Evolutionary conservation across 2,113 vertebrate genomes (phyloP).

Genomic region (Myiopsitta monachus): DNA sequence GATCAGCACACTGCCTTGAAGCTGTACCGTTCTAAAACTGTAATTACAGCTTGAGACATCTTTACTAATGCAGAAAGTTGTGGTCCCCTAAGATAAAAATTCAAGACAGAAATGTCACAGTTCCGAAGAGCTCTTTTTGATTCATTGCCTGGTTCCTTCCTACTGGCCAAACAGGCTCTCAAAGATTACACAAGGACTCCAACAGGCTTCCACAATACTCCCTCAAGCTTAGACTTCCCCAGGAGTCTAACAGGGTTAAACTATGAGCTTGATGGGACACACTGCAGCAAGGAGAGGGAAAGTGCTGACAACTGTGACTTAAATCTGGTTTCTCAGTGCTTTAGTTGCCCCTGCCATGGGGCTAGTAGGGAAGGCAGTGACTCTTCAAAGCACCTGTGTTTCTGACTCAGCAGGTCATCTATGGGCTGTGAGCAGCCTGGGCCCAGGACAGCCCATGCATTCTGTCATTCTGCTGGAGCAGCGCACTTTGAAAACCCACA

Average conservation of each 20-base stretch:
- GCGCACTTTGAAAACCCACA: background rate
- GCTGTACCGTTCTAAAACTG: background rate
- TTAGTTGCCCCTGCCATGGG: background rate
- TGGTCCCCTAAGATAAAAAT: background rate
- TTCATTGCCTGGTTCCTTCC: background rate
- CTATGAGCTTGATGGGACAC: background rate
- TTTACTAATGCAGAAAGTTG: background rate
- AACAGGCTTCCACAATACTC: background rate
- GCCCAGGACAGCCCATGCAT: background rate
- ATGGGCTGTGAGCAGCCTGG: accelerated
- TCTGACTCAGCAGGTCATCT: background rate
- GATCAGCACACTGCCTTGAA: background rate
- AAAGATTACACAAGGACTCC: background rate
- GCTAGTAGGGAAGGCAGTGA: background rate
- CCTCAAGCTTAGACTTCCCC: background rate
- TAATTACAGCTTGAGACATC: background rate
- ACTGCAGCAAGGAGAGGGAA: background rate
- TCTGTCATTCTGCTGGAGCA: background rate
- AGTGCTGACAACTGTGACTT: background rate
- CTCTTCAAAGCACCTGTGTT: background rate
- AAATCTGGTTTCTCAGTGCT: background rate
- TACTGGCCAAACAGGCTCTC: background rate
- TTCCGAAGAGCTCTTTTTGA: background rate
- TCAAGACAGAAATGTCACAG: background rate
- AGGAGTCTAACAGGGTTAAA: background rate